Conservation (phyloP, 2,888 invertebrate genomes). For the Zygogramma bicolorata region DNA sequence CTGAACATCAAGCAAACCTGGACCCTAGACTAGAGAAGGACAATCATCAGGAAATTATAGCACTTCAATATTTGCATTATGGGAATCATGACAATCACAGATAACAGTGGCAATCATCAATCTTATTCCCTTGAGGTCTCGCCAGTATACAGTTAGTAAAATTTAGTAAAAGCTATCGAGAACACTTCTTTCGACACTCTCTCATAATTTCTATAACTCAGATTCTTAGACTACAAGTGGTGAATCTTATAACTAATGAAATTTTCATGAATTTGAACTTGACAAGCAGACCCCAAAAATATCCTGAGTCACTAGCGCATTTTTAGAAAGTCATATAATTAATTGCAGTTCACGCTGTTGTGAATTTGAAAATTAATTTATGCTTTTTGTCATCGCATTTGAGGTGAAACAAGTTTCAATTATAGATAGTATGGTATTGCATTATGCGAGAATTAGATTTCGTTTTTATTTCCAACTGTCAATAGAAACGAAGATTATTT, state of each 20-base stretch:
- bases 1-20: too few species aligned
- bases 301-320: background rate
- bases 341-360: background rate
- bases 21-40: too few species aligned
- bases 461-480: background rate
- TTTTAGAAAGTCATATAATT: constrained; percentile 9
- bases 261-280: background rate
- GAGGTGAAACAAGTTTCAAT: background rate
- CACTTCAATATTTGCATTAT: too few species aligned
- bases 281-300: background rate
- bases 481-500: background rate
- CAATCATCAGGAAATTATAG: too few species aligned
- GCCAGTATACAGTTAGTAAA: too few species aligned
- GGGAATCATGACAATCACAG: too few species aligned
- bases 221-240: too few species aligned
- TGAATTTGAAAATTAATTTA: background rate
- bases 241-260: background rate
- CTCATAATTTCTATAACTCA: too few species aligned
- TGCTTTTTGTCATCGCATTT: background rate
- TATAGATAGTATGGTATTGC: background rate
- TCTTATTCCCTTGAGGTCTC: too few species aligned
- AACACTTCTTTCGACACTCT: too few species aligned
- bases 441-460: background rate
- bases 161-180: too few species aligned
- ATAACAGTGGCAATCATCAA: too few species aligned